Conservation (phyloP, 2,113 vertebrate genomes). For the Cyanoderma ruficeps region DNA sequence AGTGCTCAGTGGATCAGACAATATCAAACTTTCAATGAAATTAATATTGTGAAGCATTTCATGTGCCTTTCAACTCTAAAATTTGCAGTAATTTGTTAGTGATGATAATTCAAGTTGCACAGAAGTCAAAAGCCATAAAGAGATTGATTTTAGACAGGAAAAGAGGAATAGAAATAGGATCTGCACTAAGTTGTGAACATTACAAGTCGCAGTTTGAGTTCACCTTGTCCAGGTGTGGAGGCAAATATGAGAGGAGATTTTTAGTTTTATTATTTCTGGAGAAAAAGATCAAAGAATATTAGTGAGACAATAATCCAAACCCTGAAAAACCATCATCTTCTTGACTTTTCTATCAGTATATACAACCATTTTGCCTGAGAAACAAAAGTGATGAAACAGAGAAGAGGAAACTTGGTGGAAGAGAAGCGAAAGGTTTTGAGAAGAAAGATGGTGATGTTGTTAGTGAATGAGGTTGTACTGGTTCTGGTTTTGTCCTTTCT, state of each 20-base stretch:
- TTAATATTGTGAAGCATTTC: neutral
- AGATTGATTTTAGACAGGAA: neutral
- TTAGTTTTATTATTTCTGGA: neutral
- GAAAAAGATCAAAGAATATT: neutral
- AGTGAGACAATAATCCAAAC: neutral
- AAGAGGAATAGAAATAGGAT: neutral
- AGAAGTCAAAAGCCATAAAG: neutral
- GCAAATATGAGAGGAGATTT: neutral
- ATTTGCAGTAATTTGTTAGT: neutral
- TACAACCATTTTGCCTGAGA: neutral
- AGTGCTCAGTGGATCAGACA: neutral
- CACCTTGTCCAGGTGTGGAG: neutral
- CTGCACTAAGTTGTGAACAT: neutral
- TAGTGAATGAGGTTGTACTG: neutral
- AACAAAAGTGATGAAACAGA: neutral
- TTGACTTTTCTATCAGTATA: neutral
- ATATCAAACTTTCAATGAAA: neutral
- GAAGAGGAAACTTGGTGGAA: neutral
- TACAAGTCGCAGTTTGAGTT: neutral
- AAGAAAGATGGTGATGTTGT: neutral
- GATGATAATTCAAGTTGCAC: neutral
- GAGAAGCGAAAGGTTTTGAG: neutral
- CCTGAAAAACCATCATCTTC: fast-evolving
- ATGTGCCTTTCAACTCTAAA: neutral
- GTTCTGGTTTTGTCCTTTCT: neutral